Evolutionary conservation across 30 jellyfish, hydroid and myxozoan species (phyloP), one percentile per base, ranked within the genome.

Genomic region (Morbakka virulenta): DNA sequence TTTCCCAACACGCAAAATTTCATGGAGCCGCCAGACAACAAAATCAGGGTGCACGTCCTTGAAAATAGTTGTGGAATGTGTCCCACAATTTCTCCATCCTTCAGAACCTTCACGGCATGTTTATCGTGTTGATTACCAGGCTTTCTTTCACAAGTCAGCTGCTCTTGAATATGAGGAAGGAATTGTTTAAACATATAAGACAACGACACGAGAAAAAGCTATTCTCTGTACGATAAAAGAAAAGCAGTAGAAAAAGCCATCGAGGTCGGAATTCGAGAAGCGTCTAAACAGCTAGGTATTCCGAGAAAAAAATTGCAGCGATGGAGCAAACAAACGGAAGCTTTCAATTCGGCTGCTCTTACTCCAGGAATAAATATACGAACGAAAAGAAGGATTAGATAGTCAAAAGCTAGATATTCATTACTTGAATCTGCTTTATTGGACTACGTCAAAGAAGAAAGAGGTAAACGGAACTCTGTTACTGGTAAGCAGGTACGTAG

Each of bases 21-120:
- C 82, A 69, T 33, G 74, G 82, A 32, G 82, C 73, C 82, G 25
- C 82, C 82, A 35, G 73, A 69, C 35, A 35, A 69, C 72, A 69
- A 69, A 69, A 69, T 69, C 74, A 69, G 82, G 82, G 82, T 69
- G 82, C 82, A 69, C 2, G 20, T 69, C 26, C 47, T 69, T 33
- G 82, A 69, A 69, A 32, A 69, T 69, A 69, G 82, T 69, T 68
- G n/a, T 35, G 82, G 82, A 69, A 69, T 69, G 82, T 69, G 74
- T 69, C 73, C 57, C 67, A 33, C 82, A 69, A 69, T 69, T 31
- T 69, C 82, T 4, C 72, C 74, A 35, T 32, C 74, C 47, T 32
- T 69, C 32, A 67, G 69, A 34, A 67, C 80, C 26, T 67, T 67
- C 21, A 67, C 74, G 80, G 69, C 80, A 28, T 67, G 80, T 67